Evolutionary conservation across 2,888 invertebrate species (phyloP), one percentile per base, ranked within the genome.

Genomic region (Pinctada fucata): DNA sequence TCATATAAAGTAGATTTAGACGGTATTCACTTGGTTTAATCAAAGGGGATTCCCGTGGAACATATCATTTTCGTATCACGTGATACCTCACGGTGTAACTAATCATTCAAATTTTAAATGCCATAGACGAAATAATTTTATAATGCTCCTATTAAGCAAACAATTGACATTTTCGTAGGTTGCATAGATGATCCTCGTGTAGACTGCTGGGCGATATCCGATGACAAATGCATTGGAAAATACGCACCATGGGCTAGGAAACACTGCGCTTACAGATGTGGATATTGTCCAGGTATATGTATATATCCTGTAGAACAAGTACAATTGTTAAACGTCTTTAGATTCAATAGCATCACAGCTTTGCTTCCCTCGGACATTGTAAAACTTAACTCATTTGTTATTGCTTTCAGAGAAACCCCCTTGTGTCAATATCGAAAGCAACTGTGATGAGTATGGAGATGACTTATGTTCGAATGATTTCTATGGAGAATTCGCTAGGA

Each of bases 221-320:
- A 71, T 16, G 2, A 5, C 5, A 71, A 71, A 13, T 71, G 71
- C 31, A 0, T 31, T 13, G 71, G 52, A 4, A 5, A 5, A n/a
- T 71, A 71, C 45, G 52, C n/a, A 3, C 31, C 3, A n/a, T 71
- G 71, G 71, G 71, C 71, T 8, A 71, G 51, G 45, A 4, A 31
- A 51, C 51, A 71, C 16, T 71, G 71, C 31, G 52, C 71, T 5
- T 71, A 50, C 6, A 71, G 71, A 52, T 71, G 71, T 52, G 71
- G 71, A 31, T 71, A 67, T 31, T 67, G 67, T 47, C 67, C 67
- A 67, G 10, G 67, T 67, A 67, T 4, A 16, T 64, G 16, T 31
- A 31, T 31, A 31, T 31, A 31, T 31, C 31, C 31, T 31, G 31
- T 31, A 31, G 31, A 31, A 31, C 31, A 31, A 31, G 31, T 31